Evolutionary conservation across 2,113 vertebrate genomes (phyloP).

Genomic region (Macrotis lagotis): DNA sequence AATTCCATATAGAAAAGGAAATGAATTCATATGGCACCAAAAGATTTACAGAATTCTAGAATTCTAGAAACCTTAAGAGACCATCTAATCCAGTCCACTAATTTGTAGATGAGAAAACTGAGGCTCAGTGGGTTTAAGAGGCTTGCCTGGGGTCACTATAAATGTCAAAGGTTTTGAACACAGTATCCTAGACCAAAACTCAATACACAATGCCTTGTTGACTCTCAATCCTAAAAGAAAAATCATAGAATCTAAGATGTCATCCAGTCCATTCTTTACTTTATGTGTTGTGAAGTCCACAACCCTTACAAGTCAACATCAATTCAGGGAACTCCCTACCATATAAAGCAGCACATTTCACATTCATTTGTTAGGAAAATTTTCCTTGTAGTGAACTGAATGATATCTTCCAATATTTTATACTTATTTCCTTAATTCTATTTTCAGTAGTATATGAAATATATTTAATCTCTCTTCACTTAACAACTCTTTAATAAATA

Average conservation of each 20-base stretch:
- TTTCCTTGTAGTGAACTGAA: background rate
- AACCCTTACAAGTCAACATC: background rate
- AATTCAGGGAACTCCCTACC: background rate
- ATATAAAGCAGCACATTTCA: background rate
- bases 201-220: background rate
- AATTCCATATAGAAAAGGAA: background rate
- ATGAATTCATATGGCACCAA: background rate
- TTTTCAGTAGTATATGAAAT: background rate
- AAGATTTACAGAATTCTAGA: background rate
- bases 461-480: background rate
- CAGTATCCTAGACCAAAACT: background rate
- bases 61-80: too few relatives aligned
- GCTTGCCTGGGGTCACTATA: background rate
- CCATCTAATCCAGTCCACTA: too few relatives aligned
- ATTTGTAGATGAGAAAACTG: background rate
- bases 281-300: background rate
- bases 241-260: background rate
- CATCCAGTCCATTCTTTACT: background rate
- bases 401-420: too few relatives aligned
- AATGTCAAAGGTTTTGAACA: background rate
- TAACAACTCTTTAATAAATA: background rate
- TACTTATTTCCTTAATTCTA: background rate
- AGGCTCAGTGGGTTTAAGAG: background rate
- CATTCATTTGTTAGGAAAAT: background rate
- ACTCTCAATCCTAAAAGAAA: background rate